Evolutionary conservation across 92 coral and sea anemone species (phyloP).

Genomic region (Phymanthus crucifer): DNA sequence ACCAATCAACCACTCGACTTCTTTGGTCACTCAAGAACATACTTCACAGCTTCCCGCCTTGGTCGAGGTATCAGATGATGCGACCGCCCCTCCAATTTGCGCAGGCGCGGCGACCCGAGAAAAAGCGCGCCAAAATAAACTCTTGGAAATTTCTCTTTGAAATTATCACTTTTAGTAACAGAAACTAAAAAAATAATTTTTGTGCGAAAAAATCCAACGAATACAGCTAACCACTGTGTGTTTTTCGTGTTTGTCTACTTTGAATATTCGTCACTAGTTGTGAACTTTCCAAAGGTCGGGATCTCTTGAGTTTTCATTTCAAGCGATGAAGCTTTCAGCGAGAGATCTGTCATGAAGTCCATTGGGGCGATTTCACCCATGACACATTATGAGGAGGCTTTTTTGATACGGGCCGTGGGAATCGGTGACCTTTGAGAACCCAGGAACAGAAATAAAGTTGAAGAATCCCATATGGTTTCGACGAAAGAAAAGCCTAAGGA

Average conservation of each 20-base stretch:
- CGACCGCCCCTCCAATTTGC: conserved; percentile 9
- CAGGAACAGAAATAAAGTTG: not conserved
- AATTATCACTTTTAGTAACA: not conserved
- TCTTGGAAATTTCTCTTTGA: not conserved
- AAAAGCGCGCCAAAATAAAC: conserved; percentile 1
- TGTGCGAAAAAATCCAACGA: not conserved
- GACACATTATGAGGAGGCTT: not conserved
- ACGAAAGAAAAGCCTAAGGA: not conserved
- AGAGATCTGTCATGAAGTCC: conserved; percentile 9
- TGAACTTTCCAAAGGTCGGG: conserved; percentile 23
- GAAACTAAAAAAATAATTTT: not conserved
- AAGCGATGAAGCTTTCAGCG: conserved; percentile 11
- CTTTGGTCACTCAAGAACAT: conserved; percentile 6
- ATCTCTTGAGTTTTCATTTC: conserved; percentile 13
- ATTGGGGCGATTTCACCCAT: conserved; percentile 5
- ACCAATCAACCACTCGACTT: conserved; percentile 27
- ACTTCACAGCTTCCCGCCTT: conserved; percentile 43
- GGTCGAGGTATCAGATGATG: not conserved
- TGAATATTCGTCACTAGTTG: not conserved
- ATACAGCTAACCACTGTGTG: not conserved
- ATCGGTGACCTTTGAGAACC: not conserved
- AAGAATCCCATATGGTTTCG: not conserved
- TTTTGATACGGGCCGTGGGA: conserved; percentile 2
- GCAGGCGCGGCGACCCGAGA: conserved; percentile 4
- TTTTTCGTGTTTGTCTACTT: conserved; percentile 5